Evolutionary conservation across 2,888 invertebrate genomes (phyloP).

Genomic region (Meiosimyza platycephala): DNA sequence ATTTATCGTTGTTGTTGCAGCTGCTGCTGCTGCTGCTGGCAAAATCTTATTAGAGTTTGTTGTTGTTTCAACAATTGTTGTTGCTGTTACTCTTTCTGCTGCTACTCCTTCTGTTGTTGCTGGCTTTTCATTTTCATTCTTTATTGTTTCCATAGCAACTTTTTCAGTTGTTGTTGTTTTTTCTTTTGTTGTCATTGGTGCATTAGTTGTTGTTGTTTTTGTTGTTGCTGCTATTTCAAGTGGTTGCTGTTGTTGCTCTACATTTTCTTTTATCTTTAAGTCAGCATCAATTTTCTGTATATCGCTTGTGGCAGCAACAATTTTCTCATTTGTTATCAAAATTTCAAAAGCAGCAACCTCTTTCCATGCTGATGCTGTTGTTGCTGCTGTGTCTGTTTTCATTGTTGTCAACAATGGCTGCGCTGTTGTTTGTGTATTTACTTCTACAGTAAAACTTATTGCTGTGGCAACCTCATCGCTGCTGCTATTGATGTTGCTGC

Average conservation of each 20-base stretch:
- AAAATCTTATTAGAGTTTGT: neutral
- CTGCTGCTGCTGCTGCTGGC: neutral
- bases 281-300: constrained; percentile 23
- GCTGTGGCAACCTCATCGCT: neutral
- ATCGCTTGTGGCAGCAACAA: too few relatives aligned
- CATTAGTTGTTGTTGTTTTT: constrained; percentile 7
- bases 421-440: constrained; percentile 3
- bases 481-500: constrained; percentile 6
- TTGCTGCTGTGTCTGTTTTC: constrained; percentile 26
- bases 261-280: constrained; percentile 11
- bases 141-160: too few relatives aligned
- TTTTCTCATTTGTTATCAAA: too few relatives aligned
- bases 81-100: neutral
- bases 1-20: neutral
- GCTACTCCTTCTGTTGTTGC: too few relatives aligned
- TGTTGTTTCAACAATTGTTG: neutral
- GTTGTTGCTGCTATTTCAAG: constrained; percentile 14
- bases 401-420: constrained; percentile 9
- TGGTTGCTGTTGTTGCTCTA: neutral
- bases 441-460: constrained; percentile 23
- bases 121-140: too few relatives aligned
- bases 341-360: neutral
- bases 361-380: constrained; percentile 27
- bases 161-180: neutral
- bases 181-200: constrained; percentile 11